Evolutionary conservation across 2,113 vertebrate genomes (phyloP).

Genomic region (Prionailurus bengalensis): DNA sequence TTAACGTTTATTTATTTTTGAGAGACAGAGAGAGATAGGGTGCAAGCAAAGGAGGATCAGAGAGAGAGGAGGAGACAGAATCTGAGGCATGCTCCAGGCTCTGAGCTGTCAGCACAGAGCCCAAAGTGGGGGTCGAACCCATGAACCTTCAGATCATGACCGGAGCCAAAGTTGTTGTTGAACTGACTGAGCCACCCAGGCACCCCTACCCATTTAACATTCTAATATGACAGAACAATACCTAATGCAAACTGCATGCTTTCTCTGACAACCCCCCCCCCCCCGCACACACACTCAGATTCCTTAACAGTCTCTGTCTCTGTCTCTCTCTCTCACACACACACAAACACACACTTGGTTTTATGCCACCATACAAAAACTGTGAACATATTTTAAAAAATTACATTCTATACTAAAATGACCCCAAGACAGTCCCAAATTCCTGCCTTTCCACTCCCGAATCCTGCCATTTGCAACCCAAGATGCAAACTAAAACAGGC

Average conservation of each 20-base stretch:
- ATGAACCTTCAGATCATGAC: too few species aligned
- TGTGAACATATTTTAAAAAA: neutral
- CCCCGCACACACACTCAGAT: too few species aligned
- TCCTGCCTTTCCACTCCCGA: neutral
- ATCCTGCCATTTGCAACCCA: neutral
- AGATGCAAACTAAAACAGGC: neutral
- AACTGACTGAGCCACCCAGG: too few species aligned
- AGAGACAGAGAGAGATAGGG: too few species aligned
- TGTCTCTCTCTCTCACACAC: neutral
- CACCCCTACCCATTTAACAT: neutral
- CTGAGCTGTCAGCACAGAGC: too few species aligned
- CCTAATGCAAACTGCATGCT: rapidly evolving
- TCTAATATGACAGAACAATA: neutral
- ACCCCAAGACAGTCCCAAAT: neutral
- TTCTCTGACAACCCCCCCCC: neutral
- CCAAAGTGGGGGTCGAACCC: too few species aligned
- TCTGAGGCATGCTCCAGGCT: too few species aligned
- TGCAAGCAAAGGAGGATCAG: too few species aligned
- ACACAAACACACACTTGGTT: neutral
- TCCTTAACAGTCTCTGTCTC: neutral
- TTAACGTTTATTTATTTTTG: too few species aligned
- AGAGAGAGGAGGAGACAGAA: too few species aligned
- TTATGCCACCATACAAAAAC: neutral
- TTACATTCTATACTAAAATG: slow-evolving; percentile 16
- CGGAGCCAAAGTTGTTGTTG: too few species aligned